Evolutionary conservation across 2,797 vertebrate genomes (phyloP).

Genomic region (Macroramphosus scolopax): DNA sequence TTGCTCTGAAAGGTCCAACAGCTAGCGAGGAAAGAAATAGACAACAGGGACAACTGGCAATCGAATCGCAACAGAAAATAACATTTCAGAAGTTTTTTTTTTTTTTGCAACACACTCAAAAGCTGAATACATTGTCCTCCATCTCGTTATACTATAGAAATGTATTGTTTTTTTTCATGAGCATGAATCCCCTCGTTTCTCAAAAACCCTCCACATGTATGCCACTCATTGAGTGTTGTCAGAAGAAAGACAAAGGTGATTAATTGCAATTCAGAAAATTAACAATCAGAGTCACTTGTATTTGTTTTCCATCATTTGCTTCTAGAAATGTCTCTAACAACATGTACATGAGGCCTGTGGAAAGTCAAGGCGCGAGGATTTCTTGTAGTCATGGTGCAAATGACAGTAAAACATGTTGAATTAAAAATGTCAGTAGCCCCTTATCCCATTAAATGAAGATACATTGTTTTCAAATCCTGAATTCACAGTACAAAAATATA

Average conservation of each 20-base stretch:
- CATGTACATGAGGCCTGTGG: constrained; percentile 51
- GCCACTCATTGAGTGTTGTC: constrained; percentile 63
- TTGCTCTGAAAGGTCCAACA: constrained; percentile 47
- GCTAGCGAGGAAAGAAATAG: no score
- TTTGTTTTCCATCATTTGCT: constrained; percentile 24
- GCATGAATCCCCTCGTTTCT: constrained; percentile 24
- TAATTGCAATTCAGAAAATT: no score
- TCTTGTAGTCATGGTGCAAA: constrained; percentile 55
- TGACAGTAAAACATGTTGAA: constrained; percentile 72
- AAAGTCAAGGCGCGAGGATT: constrained; percentile 57
- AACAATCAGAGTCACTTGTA: no score
- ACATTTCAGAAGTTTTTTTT: constrained; percentile 22
- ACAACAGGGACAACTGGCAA: no score
- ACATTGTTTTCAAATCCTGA: constrained; percentile 79
- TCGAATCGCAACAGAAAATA: constrained; percentile 41
- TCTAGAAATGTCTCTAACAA: constrained; percentile 46
- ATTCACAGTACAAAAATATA: constrained; percentile 85
- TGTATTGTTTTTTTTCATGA: constrained; percentile 17
- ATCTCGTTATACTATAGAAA: constrained; percentile 6
- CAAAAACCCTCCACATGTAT: constrained; percentile 33
- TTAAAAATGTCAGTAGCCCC: constrained; percentile 83
- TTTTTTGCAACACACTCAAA: no score
- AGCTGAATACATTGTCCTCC: constrained; percentile 17
- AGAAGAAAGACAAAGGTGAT: constrained; percentile 53
- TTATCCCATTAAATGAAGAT: constrained; percentile 83